Conservation (phyloP, 2,797 vertebrate genomes). For the Halcyon badia region DNA sequence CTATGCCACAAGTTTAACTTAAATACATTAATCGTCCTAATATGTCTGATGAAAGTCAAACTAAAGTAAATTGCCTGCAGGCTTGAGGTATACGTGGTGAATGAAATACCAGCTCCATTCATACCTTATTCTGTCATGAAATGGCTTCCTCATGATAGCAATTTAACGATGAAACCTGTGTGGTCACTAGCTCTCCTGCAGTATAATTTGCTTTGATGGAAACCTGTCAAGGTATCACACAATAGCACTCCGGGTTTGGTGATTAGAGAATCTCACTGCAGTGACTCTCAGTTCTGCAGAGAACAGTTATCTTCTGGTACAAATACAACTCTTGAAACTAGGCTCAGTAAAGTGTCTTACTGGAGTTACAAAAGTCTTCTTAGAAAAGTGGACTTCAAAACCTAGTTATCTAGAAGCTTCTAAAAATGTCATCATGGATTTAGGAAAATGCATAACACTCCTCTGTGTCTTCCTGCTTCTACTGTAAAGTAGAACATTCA, state of each 20-base stretch:
- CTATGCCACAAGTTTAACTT: background rate
- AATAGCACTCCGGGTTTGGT: background rate
- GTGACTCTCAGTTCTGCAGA: background rate
- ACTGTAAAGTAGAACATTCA: background rate
- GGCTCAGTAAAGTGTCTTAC: background rate
- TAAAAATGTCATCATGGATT: background rate
- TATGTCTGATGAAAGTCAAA: background rate
- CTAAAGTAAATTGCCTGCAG: background rate
- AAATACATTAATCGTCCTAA: background rate
- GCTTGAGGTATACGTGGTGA: background rate
- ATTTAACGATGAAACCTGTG: background rate
- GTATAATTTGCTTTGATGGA: background rate
- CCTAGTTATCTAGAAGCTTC: background rate
- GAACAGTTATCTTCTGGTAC: background rate
- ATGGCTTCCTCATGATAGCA: background rate
- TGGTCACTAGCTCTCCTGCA: background rate
- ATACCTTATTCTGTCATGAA: background rate
- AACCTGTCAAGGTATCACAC: background rate
- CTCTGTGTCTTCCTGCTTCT: background rate
- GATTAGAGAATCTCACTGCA: background rate
- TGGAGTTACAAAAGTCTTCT: background rate
- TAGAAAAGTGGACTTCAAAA: background rate
- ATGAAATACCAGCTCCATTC: background rate
- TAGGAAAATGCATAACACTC: background rate
- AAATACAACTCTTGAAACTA: background rate